Evolutionary conservation across 1,140 invertebrate species (phyloP), one percentile per base, ranked within the genome.

Genomic region (Magallana ariakensis): DNA sequence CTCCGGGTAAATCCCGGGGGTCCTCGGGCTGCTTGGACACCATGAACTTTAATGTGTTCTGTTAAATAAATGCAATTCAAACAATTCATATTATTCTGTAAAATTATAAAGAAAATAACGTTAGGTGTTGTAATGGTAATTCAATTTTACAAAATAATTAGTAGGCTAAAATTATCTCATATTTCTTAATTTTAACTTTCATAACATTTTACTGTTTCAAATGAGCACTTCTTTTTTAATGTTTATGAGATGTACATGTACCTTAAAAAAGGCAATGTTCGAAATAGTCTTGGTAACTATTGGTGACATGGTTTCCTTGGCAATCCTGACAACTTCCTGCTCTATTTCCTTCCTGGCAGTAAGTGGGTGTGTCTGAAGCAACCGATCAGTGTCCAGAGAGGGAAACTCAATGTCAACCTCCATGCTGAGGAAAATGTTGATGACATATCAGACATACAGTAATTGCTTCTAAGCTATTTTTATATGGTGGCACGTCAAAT

Each of bases 281-380:
- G 66, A 75, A 1, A 75, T 75, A 60, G 81, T 86, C 33, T 57
- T 75, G 22, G 81, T 57, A 66, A 88, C 70, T 10, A 66, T 16
- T 16, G 85, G 87, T 54, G 62, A 46, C 6, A 88, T 19, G 54
- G 85, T 80, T 57, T 55, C 26, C 26, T 56, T 60, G 13, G 70
- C 82, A 10, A 84, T 80, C 9, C 57, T 56, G 22, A 22, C 55
- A 1, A 86, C 62, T 80, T 58, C 82, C 22, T 66, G 11, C 11
- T 46, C 22, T 56, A 88, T 88, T 7, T 84, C 85, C 13, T 80
- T 62, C 22, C 87, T 86, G 33, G 62, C 85, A 62, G 82, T 70
- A 26, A 86, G 56, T 26, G 85, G 87, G 60, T 85, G 58, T 1
- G 22, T 56, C 15, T 75, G 55, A 3, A 88, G 19, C 3, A 88